Conservation (phyloP, 2,888 invertebrate genomes). For the Drosophila demipolita region DNA sequence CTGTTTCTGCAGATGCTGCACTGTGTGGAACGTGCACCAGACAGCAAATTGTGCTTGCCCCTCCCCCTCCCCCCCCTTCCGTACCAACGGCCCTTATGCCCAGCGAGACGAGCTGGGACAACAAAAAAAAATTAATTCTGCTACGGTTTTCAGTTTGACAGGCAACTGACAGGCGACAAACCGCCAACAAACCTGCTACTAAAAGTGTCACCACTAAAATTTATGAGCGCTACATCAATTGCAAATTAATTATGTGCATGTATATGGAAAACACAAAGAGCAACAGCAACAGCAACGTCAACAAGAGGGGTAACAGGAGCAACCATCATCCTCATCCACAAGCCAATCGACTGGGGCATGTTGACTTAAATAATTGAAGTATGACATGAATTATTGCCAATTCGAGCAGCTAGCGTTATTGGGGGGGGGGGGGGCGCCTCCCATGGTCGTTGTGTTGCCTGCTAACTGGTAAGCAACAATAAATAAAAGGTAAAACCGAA, state of each 20-base stretch:
- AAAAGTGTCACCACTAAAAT: constrained; percentile 39
- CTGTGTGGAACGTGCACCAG: constrained; percentile 15
- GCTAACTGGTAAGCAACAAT: not conserved
- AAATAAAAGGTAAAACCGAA: not conserved
- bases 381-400: constrained; percentile 54
- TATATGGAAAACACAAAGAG: constrained; percentile 14
- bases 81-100: constrained; percentile 1
- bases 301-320: not conserved
- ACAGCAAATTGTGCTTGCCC: not conserved
- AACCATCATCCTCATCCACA: not conserved
- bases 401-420: constrained; percentile 24
- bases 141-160: constrained; percentile 43
- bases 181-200: constrained; percentile 29
- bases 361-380: constrained; percentile 65
- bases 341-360: constrained; percentile 38
- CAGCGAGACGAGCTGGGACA: not conserved
- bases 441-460: not conserved
- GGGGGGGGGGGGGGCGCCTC: not conserved
- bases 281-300: not conserved
- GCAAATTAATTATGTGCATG: constrained; percentile 67
- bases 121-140: constrained; percentile 20
- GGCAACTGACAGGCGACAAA: constrained; percentile 51
- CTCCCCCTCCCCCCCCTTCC: too few relatives aligned
- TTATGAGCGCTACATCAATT: constrained; percentile 60
- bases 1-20: constrained; percentile 41